Evolutionary conservation across 2,888 invertebrate species (phyloP).

Genomic region (Amphipoea oculea): DNA sequence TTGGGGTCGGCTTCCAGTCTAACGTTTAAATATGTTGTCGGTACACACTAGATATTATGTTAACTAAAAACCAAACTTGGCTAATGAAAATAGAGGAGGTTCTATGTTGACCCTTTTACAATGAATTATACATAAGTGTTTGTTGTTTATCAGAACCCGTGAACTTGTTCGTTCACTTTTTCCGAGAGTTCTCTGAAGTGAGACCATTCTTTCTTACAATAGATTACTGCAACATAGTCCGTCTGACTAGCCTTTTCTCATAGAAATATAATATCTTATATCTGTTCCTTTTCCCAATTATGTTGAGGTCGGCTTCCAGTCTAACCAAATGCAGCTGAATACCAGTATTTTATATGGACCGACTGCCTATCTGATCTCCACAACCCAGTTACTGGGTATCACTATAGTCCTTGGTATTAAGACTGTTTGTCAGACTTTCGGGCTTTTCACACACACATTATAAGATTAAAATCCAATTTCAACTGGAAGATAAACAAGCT

Average conservation of each 20-base stretch:
- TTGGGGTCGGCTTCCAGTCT: background rate
- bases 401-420: background rate
- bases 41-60: background rate
- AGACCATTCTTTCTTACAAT: background rate
- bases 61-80: background rate
- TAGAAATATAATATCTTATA: background rate
- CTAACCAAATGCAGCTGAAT: background rate
- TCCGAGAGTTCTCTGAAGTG: background rate
- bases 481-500: slow-evolving; percentile 1
- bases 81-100: slow-evolving; percentile 19
- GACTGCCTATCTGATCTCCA: background rate
- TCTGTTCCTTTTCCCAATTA: background rate
- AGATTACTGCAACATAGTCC: background rate
- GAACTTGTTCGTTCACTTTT: background rate
- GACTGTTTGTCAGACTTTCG: background rate
- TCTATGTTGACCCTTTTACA: slow-evolving; percentile 8
- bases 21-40: background rate
- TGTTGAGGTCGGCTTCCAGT: background rate
- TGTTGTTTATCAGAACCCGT: background rate
- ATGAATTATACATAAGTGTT: background rate
- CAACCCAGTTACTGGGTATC: background rate
- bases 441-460: background rate
- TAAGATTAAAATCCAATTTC: slow-evolving; percentile 4
- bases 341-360: background rate
- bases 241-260: background rate